A percentile compares a stretch with the other conserved stretches of the same genome.
Conservation (phyloP, 2,888 invertebrate genomes). For the Augochlorella aurata region DNA sequence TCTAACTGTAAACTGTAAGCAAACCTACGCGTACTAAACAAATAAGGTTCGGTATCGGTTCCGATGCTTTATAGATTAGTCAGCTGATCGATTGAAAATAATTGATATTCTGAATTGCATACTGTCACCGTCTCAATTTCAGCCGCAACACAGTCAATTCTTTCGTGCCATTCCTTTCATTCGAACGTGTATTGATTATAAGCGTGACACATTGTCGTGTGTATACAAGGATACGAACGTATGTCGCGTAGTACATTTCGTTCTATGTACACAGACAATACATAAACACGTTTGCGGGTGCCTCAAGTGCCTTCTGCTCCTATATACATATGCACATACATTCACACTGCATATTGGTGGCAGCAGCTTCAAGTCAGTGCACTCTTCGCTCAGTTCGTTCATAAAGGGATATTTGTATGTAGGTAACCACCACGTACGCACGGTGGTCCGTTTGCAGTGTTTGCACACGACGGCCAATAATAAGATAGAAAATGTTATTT, state of each 20-base stretch:
- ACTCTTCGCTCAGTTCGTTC: constrained; percentile 48
- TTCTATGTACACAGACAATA: neutral
- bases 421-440: constrained; percentile 17
- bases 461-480: constrained; percentile 31
- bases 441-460: constrained; percentile 11
- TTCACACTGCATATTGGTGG: constrained; percentile 46
- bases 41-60: constrained; percentile 55
- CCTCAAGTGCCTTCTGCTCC: constrained; percentile 9
- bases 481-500: constrained; percentile 53
- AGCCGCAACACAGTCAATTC: constrained; percentile 20
- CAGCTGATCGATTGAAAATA: constrained; percentile 27
- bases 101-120: constrained; percentile 28
- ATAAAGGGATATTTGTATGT: constrained; percentile 42
- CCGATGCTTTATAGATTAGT: constrained; percentile 16
- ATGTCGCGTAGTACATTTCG: constrained; percentile 11
- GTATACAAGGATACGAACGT: neutral
- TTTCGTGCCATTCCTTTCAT: constrained; percentile 21
- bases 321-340: neutral
- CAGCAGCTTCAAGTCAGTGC: constrained; percentile 61
- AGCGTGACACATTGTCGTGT: neutral
- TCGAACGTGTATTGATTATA: constrained; percentile 29
- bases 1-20: constrained; percentile 42
- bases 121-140: constrained; percentile 36
- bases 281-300: neutral
- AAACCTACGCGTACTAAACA: constrained; percentile 54